A percentile compares a stretch with the other conserved stretches of the same genome.
Conservation (phyloP, 2,888 invertebrate genomes). For the Cerastoderma edule region DNA sequence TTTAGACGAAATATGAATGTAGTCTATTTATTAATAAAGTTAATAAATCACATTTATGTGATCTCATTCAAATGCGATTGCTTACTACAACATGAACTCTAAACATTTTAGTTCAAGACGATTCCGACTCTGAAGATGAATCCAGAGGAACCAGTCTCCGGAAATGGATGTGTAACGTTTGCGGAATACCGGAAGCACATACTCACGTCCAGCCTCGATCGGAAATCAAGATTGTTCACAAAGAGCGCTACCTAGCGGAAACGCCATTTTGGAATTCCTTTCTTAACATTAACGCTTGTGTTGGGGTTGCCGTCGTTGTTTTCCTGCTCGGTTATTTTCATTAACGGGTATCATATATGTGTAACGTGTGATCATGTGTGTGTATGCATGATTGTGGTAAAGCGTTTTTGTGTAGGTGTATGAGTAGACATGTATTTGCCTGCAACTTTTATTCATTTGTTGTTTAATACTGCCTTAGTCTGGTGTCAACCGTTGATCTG, state of each 20-base stretch:
- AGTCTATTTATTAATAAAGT: background rate
- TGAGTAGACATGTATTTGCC: too few species aligned
- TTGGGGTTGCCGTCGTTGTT: conserved; percentile 50
- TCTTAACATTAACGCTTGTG: conserved; percentile 55
- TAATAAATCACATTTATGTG: too few species aligned
- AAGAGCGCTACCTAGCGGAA: conserved; percentile 41
- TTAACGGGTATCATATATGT: too few species aligned
- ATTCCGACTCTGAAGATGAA: conserved; percentile 5
- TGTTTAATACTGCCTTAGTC: too few species aligned
- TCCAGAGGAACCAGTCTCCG: background rate
- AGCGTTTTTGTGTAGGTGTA: too few species aligned
- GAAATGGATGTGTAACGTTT: conserved; percentile 32
- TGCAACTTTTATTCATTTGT: too few species aligned
- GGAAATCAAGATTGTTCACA: conserved; percentile 24
- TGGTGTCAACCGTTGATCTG: too few species aligned
- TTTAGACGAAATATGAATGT: background rate
- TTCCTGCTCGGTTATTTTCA: conserved; percentile 61
- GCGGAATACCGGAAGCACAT: conserved; percentile 36
- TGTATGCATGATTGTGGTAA: too few species aligned
- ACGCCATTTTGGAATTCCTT: conserved; percentile 44
- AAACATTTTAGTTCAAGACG: background rate
- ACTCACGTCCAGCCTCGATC: background rate
- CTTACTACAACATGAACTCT: too few species aligned
- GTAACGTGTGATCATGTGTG: too few species aligned
- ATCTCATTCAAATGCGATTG: too few species aligned